Percentiles rank a stretch among this genome's conserved stretches.
Evolutionary conservation across 2,113 vertebrate species (phyloP).

Genomic region (Apodemus sylvaticus): DNA sequence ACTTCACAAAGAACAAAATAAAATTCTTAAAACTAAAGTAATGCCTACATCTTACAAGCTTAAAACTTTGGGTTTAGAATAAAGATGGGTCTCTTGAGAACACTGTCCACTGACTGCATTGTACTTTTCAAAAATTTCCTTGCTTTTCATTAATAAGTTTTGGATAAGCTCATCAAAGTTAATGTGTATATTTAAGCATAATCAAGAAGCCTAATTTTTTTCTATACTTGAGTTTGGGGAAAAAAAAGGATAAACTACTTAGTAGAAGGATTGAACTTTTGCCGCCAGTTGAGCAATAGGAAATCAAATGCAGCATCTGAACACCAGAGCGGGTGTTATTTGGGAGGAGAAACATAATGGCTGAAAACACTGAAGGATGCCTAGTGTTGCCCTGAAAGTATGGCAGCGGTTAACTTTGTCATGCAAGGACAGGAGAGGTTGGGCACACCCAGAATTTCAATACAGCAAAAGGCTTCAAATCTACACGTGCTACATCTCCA

Average conservation of each 20-base stretch:
- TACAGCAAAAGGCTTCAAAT: conserved; percentile 13
- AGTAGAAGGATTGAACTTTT: conserved; percentile 21
- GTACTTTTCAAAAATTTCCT: not conserved
- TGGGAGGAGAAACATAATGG: not conserved
- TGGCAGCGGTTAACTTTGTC: not conserved
- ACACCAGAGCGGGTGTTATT: not conserved
- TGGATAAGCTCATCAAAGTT: conserved; percentile 21
- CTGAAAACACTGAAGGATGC: conserved; percentile 10
- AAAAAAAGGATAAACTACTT: not conserved
- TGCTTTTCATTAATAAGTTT: conserved; percentile 6
- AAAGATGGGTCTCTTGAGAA: not conserved
- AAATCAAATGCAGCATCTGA: conserved; percentile 1
- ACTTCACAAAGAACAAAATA: conserved; percentile 42
- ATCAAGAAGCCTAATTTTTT: not conserved
- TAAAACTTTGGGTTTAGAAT: conserved; percentile 57
- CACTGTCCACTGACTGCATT: not conserved
- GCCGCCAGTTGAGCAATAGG: not conserved
- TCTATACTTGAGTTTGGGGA: conserved; percentile 38
- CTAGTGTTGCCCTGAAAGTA: conserved; percentile 5
- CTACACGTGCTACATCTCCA: not conserved
- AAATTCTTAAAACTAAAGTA: conserved; percentile 41
- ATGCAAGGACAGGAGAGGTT: not conserved
- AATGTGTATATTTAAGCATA: not conserved
- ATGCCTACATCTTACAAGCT: not conserved
- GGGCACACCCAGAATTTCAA: conserved; percentile 41